Base-by-base conservation (phyloP, 23 tunicate genomes). In the Clavelina lepadiformis region DNA sequence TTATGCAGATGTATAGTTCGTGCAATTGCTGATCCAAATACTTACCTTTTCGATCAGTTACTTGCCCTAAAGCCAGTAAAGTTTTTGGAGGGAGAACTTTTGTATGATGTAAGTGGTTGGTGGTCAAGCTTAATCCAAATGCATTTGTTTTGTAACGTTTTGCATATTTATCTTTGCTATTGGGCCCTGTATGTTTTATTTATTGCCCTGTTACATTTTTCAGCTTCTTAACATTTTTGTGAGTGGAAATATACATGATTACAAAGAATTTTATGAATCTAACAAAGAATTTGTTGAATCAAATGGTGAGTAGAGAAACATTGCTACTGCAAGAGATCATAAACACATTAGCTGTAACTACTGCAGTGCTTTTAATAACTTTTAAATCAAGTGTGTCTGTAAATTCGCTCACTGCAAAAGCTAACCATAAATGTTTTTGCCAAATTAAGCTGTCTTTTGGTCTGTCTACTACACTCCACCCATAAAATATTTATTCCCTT, bases 201-300 rank as follows among this genome's bases (percentile, higher is more conserved):
- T n/a, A n/a, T n/a, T n/a, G n/a, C n/a, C n/a, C n/a, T 18, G 24
- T 54, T 54, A 28, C 21, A 3, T 60, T 58, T 73, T 51, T n/a
- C 70, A 89, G 97, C 72, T 89, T 35, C 60, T 89, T 2, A 75
- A 51, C 27, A 89, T 89, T 21, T 89, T 81, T 33, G 75, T 79
- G 51, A 89, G 79, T 44, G 97, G 97, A 34, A 75, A 75, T 51
- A 31, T 89, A 1, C 47, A 70, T 46, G 97, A 89, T 36, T 89
- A 89, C 49, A 28, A 63, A 50, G 70, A 69, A 11, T 89, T 89
- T 71, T 63, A 89, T 56, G 54, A 79, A 31, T 47, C 63, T 22
- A 89, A 89, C 70, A 33, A 57, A 33, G 74, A 69, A 18, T 75
- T 75, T 35, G 31, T 86, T 8, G 57, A 78, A 37, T 33, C 61